phyloP scores from a whole-genome alignment of 2,113 vertebrate species.

The Rhea americana region DNA sequence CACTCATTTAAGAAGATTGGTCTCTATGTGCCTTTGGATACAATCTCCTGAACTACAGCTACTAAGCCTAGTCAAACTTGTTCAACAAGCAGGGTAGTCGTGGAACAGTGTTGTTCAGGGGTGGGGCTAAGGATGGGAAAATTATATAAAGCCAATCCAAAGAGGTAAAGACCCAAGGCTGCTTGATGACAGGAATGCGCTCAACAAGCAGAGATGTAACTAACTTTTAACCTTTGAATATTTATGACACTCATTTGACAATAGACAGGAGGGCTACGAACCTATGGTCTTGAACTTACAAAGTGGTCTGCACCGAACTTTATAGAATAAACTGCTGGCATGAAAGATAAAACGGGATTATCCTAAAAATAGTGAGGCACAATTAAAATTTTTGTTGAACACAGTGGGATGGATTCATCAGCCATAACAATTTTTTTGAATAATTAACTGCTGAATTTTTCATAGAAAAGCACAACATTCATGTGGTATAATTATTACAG shows the following conservation, averaged over 20 bases:
- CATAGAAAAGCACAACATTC: slow-evolving; percentile 10
- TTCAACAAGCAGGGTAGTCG: background rate
- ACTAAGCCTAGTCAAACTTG: background rate
- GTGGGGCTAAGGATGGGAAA: no score
- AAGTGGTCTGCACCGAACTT: background rate
- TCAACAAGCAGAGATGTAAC: background rate
- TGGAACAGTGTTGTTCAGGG: background rate
- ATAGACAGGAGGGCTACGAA: background rate
- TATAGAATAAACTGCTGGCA: background rate
- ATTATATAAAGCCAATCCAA: background rate
- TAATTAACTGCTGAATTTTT: slow-evolving; percentile 41
- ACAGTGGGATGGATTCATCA: slow-evolving; percentile 29
- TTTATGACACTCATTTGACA: background rate
- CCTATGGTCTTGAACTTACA: background rate
- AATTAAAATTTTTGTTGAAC: slow-evolving; percentile 19
- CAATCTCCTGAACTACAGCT: background rate
- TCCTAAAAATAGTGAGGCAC: slow-evolving; percentile 1
- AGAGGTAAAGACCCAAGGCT: background rate
- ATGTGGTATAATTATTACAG: background rate
- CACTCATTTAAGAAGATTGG: background rate
- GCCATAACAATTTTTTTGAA: background rate
- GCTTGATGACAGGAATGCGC: background rate
- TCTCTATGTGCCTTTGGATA: background rate
- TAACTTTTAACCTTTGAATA: background rate
- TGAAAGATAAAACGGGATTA: background rate